phyloP scores from a whole-genome alignment of 2,888 invertebrate species.

The Chironomus riparius region DNA sequence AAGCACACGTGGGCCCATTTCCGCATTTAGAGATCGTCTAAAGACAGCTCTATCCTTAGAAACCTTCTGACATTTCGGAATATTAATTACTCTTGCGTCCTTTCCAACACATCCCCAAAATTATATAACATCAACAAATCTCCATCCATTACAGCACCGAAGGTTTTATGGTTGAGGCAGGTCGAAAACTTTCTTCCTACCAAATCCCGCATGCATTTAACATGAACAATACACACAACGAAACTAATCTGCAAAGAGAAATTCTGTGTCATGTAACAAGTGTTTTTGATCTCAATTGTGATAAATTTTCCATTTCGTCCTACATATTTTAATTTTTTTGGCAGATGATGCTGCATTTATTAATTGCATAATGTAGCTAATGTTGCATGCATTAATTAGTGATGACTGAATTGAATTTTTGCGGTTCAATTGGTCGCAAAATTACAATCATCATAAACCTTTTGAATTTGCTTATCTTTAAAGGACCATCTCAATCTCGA shows the following conservation, averaged over 20 bases:
- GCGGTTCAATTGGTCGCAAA: slow-evolving; percentile 10
- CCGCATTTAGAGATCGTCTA: too few relatives aligned
- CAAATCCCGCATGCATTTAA: neutral
- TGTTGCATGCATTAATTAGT: neutral
- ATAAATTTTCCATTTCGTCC: neutral
- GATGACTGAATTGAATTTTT: neutral
- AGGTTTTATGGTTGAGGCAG: neutral
- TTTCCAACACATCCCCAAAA: too few relatives aligned
- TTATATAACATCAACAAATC: too few relatives aligned
- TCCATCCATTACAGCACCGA: too few relatives aligned
- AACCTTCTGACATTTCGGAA: too few relatives aligned
- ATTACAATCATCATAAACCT: neutral
- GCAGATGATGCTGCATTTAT: slow-evolving; percentile 3
- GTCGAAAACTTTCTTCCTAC: neutral
- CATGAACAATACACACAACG: neutral
- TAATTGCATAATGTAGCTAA: slow-evolving; percentile 16
- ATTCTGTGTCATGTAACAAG: slow-evolving; percentile 15
- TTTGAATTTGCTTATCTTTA: neutral
- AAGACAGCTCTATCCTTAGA: too few relatives aligned
- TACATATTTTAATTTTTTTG: too few relatives aligned
- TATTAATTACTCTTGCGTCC: too few relatives aligned
- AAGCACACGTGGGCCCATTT: too few relatives aligned
- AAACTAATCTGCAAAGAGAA: neutral
- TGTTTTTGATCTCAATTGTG: slow-evolving; percentile 7
- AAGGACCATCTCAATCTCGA: neutral